These are phyloP conservation scores for Solea solea DNA, from an alignment of 2,113 vertebrate genomes.

Conservation along the genomic window DNA sequence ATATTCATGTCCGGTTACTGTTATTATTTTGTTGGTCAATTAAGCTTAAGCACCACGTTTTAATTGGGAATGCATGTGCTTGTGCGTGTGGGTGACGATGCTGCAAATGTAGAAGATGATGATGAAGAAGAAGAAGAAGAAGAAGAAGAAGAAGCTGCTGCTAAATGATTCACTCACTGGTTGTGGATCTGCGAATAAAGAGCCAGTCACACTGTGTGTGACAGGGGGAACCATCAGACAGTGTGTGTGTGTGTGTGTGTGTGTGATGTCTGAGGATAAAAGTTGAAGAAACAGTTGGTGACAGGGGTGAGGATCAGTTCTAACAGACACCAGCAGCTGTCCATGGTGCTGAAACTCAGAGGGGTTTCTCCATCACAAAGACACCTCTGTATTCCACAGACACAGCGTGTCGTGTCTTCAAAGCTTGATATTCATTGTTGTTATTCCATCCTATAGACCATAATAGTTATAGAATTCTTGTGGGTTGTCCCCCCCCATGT, in stretches of 20 bases:
- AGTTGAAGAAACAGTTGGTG: slow-evolving; percentile 38
- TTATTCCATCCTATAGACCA: background rate
- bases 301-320: background rate
- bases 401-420: background rate
- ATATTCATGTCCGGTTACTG: background rate
- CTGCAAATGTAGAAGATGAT: background rate
- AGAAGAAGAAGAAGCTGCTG: slow-evolving; percentile 3
- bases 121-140: background rate
- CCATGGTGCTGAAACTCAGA: slow-evolving; percentile 72
- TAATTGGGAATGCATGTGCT: slow-evolving; percentile 35
- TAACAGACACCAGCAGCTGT: slow-evolving; percentile 51
- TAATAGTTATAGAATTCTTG: no score
- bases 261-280: slow-evolving; percentile 22
- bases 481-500: no score
- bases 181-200: background rate
- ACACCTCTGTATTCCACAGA: background rate
- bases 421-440: background rate
- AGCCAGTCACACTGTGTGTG: background rate
- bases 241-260: background rate
- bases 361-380: background rate
- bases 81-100: slow-evolving; percentile 34
- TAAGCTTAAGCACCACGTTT: background rate
- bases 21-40: background rate
- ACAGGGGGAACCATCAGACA: no score
- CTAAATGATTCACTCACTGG: slow-evolving; percentile 25